Evolutionary conservation across 1,140 invertebrate species (phyloP).

Genomic region (Plectrocnemia conspersa): DNA sequence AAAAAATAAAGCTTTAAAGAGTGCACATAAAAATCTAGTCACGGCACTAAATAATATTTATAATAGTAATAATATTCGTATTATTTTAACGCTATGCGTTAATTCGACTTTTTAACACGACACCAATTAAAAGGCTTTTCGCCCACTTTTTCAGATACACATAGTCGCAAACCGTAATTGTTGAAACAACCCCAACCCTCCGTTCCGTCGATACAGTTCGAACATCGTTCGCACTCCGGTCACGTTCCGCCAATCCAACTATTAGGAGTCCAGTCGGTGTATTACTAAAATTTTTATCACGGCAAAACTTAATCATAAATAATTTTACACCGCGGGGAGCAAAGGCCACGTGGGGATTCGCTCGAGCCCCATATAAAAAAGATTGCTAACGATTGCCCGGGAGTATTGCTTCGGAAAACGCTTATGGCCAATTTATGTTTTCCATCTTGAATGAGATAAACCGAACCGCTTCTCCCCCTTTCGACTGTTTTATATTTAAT

Average conservation of each 20-base stretch:
- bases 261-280: constrained; percentile 27
- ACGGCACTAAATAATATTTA: too few species aligned
- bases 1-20: too few species aligned
- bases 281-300: constrained; percentile 33
- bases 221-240: constrained; percentile 11
- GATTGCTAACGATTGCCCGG: constrained; percentile 27
- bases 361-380: constrained; percentile 21
- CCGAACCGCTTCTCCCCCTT: constrained; percentile 10
- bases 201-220: constrained; percentile 7
- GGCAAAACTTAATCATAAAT: constrained; percentile 36
- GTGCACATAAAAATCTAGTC: too few species aligned
- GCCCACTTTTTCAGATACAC: too few species aligned
- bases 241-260: constrained; percentile 33
- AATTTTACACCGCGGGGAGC: constrained; percentile 22
- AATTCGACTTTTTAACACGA: too few species aligned
- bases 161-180: background rate
- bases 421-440: constrained; percentile 31
- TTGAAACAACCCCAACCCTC: too few species aligned
- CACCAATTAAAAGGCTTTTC: too few species aligned
- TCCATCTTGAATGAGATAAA: constrained; percentile 29
- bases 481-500: constrained; percentile 24
- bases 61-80: too few species aligned
- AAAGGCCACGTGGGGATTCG: background rate
- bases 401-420: constrained; percentile 21
- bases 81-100: too few species aligned